These are phyloP conservation scores for Damaliscus lunatus DNA, from an alignment of 2,113 vertebrate species.

Conservation along the genomic window DNA sequence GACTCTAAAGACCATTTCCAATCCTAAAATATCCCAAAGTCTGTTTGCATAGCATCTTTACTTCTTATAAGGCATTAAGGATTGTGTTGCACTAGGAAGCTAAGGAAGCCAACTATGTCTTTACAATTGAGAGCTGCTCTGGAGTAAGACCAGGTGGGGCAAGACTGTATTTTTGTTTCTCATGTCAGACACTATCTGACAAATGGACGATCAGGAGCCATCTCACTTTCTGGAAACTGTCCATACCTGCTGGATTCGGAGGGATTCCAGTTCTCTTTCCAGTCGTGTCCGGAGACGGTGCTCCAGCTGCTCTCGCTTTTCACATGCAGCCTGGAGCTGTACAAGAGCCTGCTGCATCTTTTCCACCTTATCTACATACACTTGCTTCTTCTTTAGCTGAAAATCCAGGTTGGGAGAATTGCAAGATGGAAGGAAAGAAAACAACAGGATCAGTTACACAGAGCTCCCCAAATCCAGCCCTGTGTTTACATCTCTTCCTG, in stretches of 20 bases:
- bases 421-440: constrained; percentile 23
- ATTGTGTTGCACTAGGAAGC: background rate
- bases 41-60: background rate
- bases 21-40: background rate
- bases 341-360: constrained; percentile 97
- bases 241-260: constrained; percentile 95
- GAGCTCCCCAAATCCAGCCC: background rate
- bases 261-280: constrained; percentile 94
- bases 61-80: background rate
- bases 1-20: background rate
- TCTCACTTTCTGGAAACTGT: background rate
- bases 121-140: background rate
- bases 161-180: background rate
- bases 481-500: background rate
- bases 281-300: constrained; percentile 93
- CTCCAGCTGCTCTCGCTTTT: constrained; percentile 97
- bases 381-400: constrained; percentile 98
- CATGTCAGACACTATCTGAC: background rate
- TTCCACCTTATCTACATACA: constrained; percentile 99
- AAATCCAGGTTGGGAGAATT: constrained; percentile 26
- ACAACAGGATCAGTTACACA: background rate
- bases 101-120: background rate
- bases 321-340: constrained; percentile 96
- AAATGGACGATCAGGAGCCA: background rate
- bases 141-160: background rate